Conservation (phyloP, 2,888 invertebrate genomes). For the Cylindroiulus punctatus region DNA sequence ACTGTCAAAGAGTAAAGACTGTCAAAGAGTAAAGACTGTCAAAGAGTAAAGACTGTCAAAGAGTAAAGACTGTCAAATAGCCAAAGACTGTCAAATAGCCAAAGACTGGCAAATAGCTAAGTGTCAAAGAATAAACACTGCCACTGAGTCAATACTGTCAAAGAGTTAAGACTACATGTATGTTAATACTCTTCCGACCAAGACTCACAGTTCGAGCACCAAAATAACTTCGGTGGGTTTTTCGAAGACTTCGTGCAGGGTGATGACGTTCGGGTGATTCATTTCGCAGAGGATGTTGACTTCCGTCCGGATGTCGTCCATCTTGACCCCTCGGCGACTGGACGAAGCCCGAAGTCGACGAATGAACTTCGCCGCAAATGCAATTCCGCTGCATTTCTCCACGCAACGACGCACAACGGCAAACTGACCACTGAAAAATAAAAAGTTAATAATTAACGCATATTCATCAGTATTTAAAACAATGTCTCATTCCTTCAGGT, state of each 20-base stretch:
- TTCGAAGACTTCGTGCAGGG: conserved; percentile 73
- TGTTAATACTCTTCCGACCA: background rate
- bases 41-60: no score
- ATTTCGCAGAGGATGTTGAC: conserved; percentile 70
- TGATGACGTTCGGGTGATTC: conserved; percentile 73
- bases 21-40: no score
- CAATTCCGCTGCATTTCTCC: conserved; percentile 68
- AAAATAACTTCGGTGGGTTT: conserved; percentile 72
- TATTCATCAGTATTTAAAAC: background rate
- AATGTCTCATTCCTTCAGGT: no score
- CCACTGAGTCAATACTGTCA: no score
- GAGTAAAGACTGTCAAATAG: no score
- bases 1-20: no score
- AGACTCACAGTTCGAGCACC: conserved; percentile 71
- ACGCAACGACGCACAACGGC: conserved; percentile 73
- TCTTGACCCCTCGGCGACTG: conserved; percentile 70
- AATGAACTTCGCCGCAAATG: conserved; percentile 75
- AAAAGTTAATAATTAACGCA: conserved; percentile 32
- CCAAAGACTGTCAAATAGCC: no score
- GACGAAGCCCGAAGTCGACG: conserved; percentile 69
- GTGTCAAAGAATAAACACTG: no score
- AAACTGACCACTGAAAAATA: conserved; percentile 72
- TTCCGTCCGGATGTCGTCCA: conserved; percentile 73
- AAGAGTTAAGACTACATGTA: no score
- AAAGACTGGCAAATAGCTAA: no score